These are phyloP conservation scores for Drosophila incognita DNA, from an alignment of 2,888 invertebrate species.

Conservation along the genomic window DNA sequence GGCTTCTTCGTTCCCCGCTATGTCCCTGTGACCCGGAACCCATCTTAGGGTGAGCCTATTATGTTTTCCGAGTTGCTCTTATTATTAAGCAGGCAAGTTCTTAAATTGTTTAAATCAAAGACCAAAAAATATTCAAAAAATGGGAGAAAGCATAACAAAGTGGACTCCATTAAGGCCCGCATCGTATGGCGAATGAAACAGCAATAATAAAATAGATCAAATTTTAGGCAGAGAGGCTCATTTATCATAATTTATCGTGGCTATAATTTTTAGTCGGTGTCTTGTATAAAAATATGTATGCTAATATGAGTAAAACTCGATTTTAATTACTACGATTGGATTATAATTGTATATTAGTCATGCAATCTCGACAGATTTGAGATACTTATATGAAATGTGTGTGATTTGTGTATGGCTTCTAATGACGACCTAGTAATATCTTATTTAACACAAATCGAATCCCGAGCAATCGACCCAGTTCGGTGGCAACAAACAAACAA, in stretches of 20 bases:
- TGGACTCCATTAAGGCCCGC: neutral
- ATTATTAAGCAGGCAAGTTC: neutral
- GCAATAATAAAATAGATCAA: neutral
- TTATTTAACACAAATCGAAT: conserved; percentile 49
- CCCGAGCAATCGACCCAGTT: conserved; percentile 58
- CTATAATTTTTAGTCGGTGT: neutral
- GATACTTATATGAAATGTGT: neutral
- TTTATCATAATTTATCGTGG: neutral
- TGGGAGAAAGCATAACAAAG: neutral
- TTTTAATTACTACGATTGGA: neutral
- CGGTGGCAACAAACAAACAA: conserved; percentile 32
- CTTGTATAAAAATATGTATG: neutral
- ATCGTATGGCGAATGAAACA: neutral
- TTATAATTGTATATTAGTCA: neutral
- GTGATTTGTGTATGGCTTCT: conserved; percentile 25
- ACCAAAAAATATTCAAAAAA: neutral
- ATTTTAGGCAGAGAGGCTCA: neutral
- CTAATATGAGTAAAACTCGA: neutral
- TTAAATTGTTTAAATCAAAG: neutral
- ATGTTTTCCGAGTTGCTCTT: neutral
- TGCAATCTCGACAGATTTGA: neutral
- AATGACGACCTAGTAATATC: conserved; percentile 59
- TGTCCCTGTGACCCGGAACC: too few relatives aligned
- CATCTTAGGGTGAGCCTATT: too few relatives aligned
- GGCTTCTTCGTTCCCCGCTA: too few relatives aligned